Evolutionary conservation across 2,113 vertebrate species (phyloP).

Genomic region (Hippocampus abdominalis): DNA sequence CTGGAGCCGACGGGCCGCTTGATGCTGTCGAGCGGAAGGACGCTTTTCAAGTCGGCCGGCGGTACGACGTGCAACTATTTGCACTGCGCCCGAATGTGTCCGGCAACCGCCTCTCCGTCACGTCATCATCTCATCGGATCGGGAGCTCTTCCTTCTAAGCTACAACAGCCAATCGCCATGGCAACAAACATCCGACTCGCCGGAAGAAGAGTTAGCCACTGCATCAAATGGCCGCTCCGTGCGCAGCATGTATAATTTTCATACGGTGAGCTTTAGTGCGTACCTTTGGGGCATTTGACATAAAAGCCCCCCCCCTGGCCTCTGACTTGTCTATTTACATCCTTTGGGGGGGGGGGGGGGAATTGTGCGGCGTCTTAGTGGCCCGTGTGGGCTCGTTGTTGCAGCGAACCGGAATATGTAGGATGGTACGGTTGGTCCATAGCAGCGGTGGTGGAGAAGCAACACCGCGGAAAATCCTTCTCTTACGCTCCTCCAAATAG

Average conservation of each 20-base stretch:
- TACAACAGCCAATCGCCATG: slow-evolving; percentile 41
- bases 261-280: slow-evolving; percentile 20
- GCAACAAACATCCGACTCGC: slow-evolving; percentile 22
- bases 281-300: slow-evolving; percentile 42
- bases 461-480: neutral
- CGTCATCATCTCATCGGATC: slow-evolving; percentile 36
- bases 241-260: slow-evolving; percentile 38
- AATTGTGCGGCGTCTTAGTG: slow-evolving; percentile 6
- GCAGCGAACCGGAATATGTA: slow-evolving; percentile 3
- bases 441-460: neutral
- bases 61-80: slow-evolving; percentile 16
- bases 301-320: slow-evolving; percentile 27
- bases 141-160: slow-evolving; percentile 1
- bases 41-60: slow-evolving; percentile 17
- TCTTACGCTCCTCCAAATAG: neutral
- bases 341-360: slow-evolving; percentile 4
- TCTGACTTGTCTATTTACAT: slow-evolving; percentile 41
- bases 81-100: slow-evolving; percentile 28
- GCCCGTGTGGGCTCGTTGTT: neutral
- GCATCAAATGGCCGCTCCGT: slow-evolving; percentile 45
- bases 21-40: slow-evolving; percentile 1
- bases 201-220: slow-evolving; percentile 24
- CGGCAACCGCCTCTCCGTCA: slow-evolving; percentile 7
- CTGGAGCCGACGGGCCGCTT: neutral
- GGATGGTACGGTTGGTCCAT: neutral